Conservation (phyloP, 2,888 invertebrate species). For the Pemphredon lugubris region DNA sequence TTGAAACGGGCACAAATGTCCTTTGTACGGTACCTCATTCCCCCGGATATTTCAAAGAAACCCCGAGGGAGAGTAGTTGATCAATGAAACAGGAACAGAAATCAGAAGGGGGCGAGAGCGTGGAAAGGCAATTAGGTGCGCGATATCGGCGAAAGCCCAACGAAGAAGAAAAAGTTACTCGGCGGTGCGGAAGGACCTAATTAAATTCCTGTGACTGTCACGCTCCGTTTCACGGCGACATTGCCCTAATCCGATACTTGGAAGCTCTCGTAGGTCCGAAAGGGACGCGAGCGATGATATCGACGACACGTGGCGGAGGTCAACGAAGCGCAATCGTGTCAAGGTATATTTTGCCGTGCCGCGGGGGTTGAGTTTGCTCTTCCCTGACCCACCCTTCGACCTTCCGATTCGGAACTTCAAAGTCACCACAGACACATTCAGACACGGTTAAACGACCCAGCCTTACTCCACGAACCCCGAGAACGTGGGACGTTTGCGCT, state of each 20-base stretch:
- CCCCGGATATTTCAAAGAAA: conserved; percentile 1
- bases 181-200: conserved; percentile 33
- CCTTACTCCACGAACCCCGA: conserved; percentile 3
- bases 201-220: conserved; percentile 36
- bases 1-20: not conserved
- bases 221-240: not conserved
- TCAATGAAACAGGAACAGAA: conserved; percentile 2
- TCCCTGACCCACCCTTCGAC: not conserved
- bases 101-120: not conserved
- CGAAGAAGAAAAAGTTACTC: conserved; percentile 19
- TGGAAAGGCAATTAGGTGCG: conserved; percentile 29
- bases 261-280: too few species aligned
- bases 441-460: conserved; percentile 30
- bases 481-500: conserved; percentile 32
- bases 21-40: not conserved
- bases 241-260: not conserved
- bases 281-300: not conserved
- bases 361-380: conserved; percentile 11
- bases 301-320: conserved; percentile 51
- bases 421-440: conserved; percentile 34
- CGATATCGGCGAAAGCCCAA: conserved; percentile 12
- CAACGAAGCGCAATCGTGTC: conserved; percentile 63
- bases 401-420: conserved; percentile 29
- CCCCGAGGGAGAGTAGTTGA: not conserved
- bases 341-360: conserved; percentile 61